Base-by-base conservation (phyloP, 2,113 vertebrate genomes). In the Copsychus sechellarum region DNA sequence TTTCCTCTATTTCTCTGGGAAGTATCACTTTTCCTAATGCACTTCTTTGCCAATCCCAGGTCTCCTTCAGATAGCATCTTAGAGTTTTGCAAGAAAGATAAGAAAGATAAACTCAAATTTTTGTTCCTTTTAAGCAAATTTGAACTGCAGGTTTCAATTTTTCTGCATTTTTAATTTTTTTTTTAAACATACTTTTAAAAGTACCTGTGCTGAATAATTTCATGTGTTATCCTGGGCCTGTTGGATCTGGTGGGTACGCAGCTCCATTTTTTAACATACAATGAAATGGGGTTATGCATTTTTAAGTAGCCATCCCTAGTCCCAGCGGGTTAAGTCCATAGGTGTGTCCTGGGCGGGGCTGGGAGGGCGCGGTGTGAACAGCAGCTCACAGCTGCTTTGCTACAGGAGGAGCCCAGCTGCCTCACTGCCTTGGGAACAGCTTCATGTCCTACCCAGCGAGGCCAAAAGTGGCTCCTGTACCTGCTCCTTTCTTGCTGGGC, bases 321-420 rank as follows among this genome's bases (percentile, higher is more conserved):
- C 18, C 33, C 43, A 83, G 43, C 5, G 33, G 24, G 28, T 53
- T n/a, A 50, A 53, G 15, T 34, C 40, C 34, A 19, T 29, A 5
- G 0, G 0, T 8, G 9, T 28, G 33, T 45, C 23, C 11, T 47
- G 33, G 5, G 12, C 1, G 60, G 33, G 33, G 51, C 38, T 79
- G n/a, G 50, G 38, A 38, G 21, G 47, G 7, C 26, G 26, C 0
- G 0, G 2, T 36, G 33, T 29, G 48, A 88, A 10, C 53, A 64
- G 21, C 51, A 62, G 0, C 14, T n/a, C 47, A 13, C 56, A 28
- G 22, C 61, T 83, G 33, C 21, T 76, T 50, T 69, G 48, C 29
- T 50, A 12, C 5, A 54, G 71, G 25, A 79, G 24, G 7, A 83
- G 1, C 12, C 12, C 6, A 31, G 0, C 9, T 67, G 33, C 26